Percentiles rank a stretch among this genome's conserved stretches.
Evolutionary conservation across 2,113 vertebrate genomes (phyloP).

Genomic region (Meriones unguiculatus): DNA sequence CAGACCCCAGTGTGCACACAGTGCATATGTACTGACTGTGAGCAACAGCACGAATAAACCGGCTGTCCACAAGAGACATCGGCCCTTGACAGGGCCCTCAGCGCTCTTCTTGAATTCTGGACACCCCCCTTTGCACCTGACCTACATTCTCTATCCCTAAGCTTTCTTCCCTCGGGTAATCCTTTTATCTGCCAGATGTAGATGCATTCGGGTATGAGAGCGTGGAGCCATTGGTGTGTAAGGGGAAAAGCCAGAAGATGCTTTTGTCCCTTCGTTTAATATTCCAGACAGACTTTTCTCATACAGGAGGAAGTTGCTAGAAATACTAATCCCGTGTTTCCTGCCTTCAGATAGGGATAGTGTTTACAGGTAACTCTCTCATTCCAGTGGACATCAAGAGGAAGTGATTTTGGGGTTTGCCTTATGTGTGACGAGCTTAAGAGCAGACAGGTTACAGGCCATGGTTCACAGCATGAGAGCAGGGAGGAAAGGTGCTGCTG

Average conservation of each 20-base stretch:
- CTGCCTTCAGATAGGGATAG: neutral
- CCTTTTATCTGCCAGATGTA: constrained; percentile 37
- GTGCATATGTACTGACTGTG: neutral
- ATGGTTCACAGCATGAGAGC: neutral
- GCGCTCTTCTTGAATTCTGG: constrained; percentile 12
- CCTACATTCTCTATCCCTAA: constrained; percentile 27
- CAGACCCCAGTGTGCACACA: neutral
- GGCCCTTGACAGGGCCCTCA: neutral
- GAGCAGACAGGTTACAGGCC: neutral
- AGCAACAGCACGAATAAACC: constrained; percentile 22
- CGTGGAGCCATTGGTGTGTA: neutral
- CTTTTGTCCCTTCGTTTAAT: neutral
- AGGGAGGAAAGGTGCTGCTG: neutral
- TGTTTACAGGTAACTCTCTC: neutral
- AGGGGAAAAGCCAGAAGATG: neutral
- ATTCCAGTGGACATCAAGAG: neutral
- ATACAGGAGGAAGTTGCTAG: constrained; percentile 2
- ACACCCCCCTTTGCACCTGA: neutral
- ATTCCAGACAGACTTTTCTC: constrained; percentile 19
- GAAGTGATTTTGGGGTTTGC: neutral
- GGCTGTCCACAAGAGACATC: neutral
- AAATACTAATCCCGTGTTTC: neutral
- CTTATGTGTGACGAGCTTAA: neutral
- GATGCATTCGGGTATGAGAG: neutral
- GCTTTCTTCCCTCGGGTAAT: neutral